A percentile compares a stretch with the other conserved stretches of the same genome.
Conservation (phyloP, 2,888 invertebrate genomes). For the Nemotelus nigrinus region DNA sequence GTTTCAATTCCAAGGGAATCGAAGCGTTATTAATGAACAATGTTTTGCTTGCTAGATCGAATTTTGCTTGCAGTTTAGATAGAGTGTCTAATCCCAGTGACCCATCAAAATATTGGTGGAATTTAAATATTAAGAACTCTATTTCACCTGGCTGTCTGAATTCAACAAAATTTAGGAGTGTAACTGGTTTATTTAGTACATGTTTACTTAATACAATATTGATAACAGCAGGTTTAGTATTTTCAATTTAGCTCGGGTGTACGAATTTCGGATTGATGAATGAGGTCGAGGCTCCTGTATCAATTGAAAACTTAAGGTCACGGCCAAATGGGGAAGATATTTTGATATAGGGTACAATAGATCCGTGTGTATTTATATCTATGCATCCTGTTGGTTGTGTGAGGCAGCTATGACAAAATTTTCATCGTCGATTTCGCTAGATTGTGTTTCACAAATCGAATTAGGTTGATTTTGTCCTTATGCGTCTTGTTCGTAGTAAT, state of each 20-base stretch:
- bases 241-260: background rate
- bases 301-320: conserved; percentile 36
- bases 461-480: background rate
- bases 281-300: conserved; percentile 40
- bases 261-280: conserved; percentile 32
- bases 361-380: conserved; percentile 43
- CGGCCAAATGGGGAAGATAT: conserved; percentile 37
- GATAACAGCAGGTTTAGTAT: conserved; percentile 21
- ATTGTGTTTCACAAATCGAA: background rate
- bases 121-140: conserved; percentile 34
- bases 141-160: conserved; percentile 33
- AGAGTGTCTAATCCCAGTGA: conserved; percentile 25
- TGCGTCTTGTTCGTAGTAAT: background rate
- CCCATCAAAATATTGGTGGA: conserved; percentile 44
- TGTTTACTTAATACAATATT: conserved; percentile 30
- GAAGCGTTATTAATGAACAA: background rate
- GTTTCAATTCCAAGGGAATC: background rate
- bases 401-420: conserved; percentile 39
- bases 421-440: conserved; percentile 34
- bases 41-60: background rate
- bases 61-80: background rate
- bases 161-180: conserved; percentile 37
- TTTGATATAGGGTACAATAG: conserved; percentile 36
- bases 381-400: conserved; percentile 34
- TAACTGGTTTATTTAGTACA: conserved; percentile 36